These are phyloP conservation scores for Semotilus atromaculatus DNA, from an alignment of 2,797 vertebrate genomes.

Conservation along the genomic window DNA sequence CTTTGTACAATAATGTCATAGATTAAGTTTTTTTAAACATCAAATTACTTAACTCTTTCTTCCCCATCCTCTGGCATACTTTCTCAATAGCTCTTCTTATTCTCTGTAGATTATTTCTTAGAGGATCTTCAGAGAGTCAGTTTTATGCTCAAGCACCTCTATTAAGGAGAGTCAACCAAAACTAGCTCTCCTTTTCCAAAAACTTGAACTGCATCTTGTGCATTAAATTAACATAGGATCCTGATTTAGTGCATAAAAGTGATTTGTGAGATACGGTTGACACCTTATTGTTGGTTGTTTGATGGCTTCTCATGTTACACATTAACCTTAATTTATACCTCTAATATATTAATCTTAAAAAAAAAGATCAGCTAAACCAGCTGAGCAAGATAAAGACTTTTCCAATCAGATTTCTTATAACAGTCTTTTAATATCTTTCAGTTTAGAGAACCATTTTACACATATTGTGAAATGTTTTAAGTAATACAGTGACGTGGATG, in stretches of 20 bases:
- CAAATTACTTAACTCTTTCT: neutral
- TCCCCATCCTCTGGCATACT: neutral
- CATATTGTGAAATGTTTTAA: neutral
- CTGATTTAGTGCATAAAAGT: neutral
- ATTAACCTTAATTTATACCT: neutral
- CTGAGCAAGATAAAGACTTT: neutral
- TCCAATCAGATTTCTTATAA: neutral
- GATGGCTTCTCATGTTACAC: neutral
- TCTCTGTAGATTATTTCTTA: slow-evolving; percentile 6
- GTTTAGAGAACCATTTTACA: neutral
- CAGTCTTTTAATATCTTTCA: neutral
- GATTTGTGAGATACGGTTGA: neutral
- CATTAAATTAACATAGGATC: neutral
- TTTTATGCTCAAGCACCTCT: slow-evolving; percentile 10
- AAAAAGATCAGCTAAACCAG: neutral
- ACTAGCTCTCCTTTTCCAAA: neutral
- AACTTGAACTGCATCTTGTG: neutral
- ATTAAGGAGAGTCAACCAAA: slow-evolving; percentile 2
- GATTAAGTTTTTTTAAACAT: neutral
- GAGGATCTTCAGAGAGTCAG: neutral
- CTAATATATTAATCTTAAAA: neutral
- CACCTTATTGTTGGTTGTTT: neutral
- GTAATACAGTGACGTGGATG: neutral
- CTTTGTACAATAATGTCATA: neutral
- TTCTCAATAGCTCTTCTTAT: neutral